Evolutionary conservation across 2,888 invertebrate species (phyloP), one percentile per base, ranked within the genome.

Genomic region (Oscheius myriophilus): DNA sequence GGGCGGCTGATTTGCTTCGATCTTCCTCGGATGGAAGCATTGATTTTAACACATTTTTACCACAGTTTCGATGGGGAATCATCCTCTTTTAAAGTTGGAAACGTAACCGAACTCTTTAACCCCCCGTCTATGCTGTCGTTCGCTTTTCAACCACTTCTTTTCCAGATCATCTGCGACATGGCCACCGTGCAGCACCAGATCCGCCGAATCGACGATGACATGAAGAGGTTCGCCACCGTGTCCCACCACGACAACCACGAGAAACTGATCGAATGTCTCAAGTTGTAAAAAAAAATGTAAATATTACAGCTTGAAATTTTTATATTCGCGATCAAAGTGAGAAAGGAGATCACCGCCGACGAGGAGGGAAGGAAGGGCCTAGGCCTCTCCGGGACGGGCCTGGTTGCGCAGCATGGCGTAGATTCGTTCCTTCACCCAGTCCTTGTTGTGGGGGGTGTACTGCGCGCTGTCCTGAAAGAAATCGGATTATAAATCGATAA

Each of bases 351-450:
- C 33, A 33, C 33, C 33, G 33, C 33, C 33, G 33, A 33, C 33
- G 33, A n/a, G n/a, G 33, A 33, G 33, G 33, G 33, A 25, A 11
- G 54, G 39, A 18, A 53, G 16, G 18, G 54, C 54, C 12, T 33
- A 54, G 39, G 33, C 25, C 11, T 43, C 16, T 43, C 25, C 6
- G 43, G 42, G 14, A 46, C 33, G 61, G 33, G 75, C 78, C 21
- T 78, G 75, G 18, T 46, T 69, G 45, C 76, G 67, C 62, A 81
- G 74, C 67, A 79, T 43, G 9, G 96, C 92, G 87, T 96, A 97
- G 75, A 98, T 96, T 87, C 97, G 96, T 87, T 98, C 96, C 88
- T 98, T 98, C 69, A 98, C 95, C 96, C 96, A 98, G 85, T 95
- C 96, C 89, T 97, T 97, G 88, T 96, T 96, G 89, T 96, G 96